Percentiles rank a stretch among this genome's conserved stretches.
Conservation (phyloP, 1,140 invertebrate genomes). For the Drosophila funebris region DNA sequence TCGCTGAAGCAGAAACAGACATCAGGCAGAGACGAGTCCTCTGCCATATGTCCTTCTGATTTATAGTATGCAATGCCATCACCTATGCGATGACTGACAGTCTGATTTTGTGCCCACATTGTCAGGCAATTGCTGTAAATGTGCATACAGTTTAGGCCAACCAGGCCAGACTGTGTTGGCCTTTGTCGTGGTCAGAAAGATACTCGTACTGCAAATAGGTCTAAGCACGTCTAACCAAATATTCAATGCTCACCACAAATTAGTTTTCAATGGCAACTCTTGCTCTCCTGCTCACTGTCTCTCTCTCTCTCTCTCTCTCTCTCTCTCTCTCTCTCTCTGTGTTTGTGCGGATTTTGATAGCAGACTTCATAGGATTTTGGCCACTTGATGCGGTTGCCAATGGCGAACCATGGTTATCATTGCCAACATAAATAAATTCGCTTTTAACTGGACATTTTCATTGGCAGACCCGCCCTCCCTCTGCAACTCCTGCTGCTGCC, state of each 20-base stretch:
- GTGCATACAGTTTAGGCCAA: conserved; percentile 26
- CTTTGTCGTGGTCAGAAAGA: background rate
- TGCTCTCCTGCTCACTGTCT: background rate
- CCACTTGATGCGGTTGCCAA: no score
- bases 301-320: background rate
- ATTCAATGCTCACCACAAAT: conserved; percentile 47
- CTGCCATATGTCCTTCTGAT: conserved; percentile 30
- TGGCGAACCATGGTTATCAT: no score
- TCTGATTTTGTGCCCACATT: background rate
- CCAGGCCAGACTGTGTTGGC: background rate
- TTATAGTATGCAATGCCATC: conserved; percentile 35
- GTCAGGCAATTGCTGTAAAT: conserved; percentile 17
- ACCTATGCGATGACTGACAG: background rate
- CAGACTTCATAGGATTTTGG: background rate
- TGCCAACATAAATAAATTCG: conserved; percentile 52
- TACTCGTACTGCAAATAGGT: no score
- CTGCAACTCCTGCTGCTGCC: background rate
- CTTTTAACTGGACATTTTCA: conserved; percentile 16
- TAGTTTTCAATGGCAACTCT: conserved; percentile 59
- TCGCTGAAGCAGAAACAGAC: conserved; percentile 62
- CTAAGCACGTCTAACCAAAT: no score
- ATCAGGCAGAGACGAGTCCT: conserved; percentile 57
- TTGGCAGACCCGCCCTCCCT: background rate
- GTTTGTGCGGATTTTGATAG: no score
- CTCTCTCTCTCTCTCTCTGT: background rate